Base-by-base conservation (phyloP, 2,888 invertebrate genomes). In the Nemapogon koenigi region DNA sequence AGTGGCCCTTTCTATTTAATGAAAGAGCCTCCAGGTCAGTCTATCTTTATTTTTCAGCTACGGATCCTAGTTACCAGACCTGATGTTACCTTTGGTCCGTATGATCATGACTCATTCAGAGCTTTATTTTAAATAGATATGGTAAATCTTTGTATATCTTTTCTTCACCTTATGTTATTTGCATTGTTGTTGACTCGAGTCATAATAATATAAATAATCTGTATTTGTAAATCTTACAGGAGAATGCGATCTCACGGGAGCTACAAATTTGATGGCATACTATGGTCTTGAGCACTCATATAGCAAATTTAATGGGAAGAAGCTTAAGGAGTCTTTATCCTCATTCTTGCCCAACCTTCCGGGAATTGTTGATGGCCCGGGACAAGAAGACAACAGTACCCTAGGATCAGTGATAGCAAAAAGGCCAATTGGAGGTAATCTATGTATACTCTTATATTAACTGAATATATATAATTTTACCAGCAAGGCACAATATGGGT, bases 1-100 rank as follows among this genome's bases (percentile, higher is more conserved):
- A 94, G 94, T 79, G 97, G 97, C 58, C 97, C 97, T 55, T 97
- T 97, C 79, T 97, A 97, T 82, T 89, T 97, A 68, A 93, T 97
- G 90, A 95, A 94, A 83, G 95, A 95, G 78, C 91, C 93, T 59
- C 94, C 94, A 81, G 89, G 93, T 91, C 81, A 58, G 57, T 37
- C 3, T 37, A 25, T 37, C 18, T 31, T 15, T n/a, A n/a, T n/a
- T 10, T 22, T n/a, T 27, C 13, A 4, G 28, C n/a, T 27, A 27
- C 6, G 10, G 10, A 22, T 22, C 10, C 62, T 45, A 41, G 32
- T 39, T 25, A 39, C 27, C 26, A 17, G 17, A 28, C 19, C 18
- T 30, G 15, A 14, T 26, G 17, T 17, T 16, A 14, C 8, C 6
- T 6, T 22, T 22, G 8, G 22, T 22, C 6, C 8, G 8, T 7